phyloP scores from a whole-genome alignment of 2,888 invertebrate genomes.

The Heteromurus nitidus region DNA sequence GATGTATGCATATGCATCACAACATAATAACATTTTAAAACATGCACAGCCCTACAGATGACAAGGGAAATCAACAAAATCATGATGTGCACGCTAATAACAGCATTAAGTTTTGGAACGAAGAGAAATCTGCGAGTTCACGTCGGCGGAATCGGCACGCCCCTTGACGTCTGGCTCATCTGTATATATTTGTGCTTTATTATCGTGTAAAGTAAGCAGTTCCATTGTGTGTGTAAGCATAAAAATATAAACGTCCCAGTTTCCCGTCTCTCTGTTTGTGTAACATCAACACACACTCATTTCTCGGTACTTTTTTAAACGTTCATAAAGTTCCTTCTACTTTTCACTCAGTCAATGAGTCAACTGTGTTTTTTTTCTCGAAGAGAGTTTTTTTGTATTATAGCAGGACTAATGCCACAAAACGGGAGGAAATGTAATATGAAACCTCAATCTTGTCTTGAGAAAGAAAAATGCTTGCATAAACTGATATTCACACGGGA shows the following conservation, averaged over 20 bases:
- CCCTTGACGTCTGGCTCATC: conserved; percentile 46
- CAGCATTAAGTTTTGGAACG: neutral
- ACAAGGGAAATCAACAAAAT: conserved; percentile 27
- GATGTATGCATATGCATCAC: conserved; percentile 4
- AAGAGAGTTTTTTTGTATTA: conserved; percentile 5
- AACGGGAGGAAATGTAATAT: conserved; percentile 38
- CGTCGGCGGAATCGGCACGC: conserved; percentile 32
- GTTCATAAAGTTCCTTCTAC: neutral
- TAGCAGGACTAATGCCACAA: conserved; percentile 11
- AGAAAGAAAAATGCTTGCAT: conserved; percentile 18
- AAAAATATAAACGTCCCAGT: conserved; percentile 40
- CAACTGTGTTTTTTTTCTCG: neutral
- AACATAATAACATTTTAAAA: too few species aligned
- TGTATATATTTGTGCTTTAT: conserved; percentile 35
- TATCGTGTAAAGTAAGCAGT: conserved; percentile 23
- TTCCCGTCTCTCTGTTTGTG: conserved; percentile 35
- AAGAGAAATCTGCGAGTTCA: conserved; percentile 19
- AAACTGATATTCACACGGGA: conserved; percentile 21
- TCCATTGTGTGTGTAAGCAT: conserved; percentile 16
- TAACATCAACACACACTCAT: conserved; percentile 4
- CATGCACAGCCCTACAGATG: neutral
- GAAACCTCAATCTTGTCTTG: conserved; percentile 39
- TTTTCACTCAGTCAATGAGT: conserved; percentile 21
- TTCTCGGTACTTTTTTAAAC: neutral
- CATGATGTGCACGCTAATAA: neutral